Base-by-base conservation (phyloP, 2,888 invertebrate species). In the Oithona nana region DNA sequence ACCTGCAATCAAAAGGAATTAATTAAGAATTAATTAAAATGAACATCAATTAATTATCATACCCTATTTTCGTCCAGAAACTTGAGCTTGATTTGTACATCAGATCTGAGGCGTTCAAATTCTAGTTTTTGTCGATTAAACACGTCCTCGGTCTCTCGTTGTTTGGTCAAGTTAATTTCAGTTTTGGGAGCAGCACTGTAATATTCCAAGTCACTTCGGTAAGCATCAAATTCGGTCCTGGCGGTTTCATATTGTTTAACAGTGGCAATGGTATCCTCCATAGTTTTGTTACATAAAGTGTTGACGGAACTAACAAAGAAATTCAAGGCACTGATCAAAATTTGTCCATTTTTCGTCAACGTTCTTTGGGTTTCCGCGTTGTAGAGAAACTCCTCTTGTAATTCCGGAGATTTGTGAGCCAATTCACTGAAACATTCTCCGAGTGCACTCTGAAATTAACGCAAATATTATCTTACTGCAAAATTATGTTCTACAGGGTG, bases 1-100 rank as follows among this genome's bases (percentile, higher is more conserved):
- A 94, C 86, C 90, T 95, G 75, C n/a, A 75, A 74, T 30, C 67
- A 65, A 66, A 64, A 48, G n/a, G 20, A 2, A 13, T 4, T 59
- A 6, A 39, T 22, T 3, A 16, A 48, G 16, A 20, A 57, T 13
- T 6, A 57, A 28, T 57, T 28, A 20, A 4, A 30, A 57, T 2
- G 13, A 51, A 51, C 20, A 22, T 24, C 20, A 16, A 22, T 22
- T 22, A 13, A 20, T 51, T 24, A 8, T 22, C 6, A 75, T 75
- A 93, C 93, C 79, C 92, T 81, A 76, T 97, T 97, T 77, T 97
- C 97, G 75, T 97, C 93, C 69, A 97, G 79, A 75, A 97, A 88
- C 74, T 88, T 86, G 74, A 97, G 82, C 77, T 97, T 97, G 70
- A 97, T 86, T 60, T 86, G 83, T 66, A 95, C 92, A 76, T 98